Base-by-base conservation (phyloP, 2,113 vertebrate species). In the Hystrix brachyura region DNA sequence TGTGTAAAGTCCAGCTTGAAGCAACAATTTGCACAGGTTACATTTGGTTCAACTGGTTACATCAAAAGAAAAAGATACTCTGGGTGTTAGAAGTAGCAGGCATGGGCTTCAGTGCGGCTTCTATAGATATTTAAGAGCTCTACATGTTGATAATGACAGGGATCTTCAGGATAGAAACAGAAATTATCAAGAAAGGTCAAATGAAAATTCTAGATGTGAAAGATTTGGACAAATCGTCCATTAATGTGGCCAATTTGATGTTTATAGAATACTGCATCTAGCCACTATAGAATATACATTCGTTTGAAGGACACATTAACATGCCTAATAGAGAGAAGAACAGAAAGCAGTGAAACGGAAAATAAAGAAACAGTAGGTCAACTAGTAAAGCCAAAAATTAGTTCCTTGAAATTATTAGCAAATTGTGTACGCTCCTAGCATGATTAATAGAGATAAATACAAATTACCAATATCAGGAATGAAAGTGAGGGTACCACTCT, bases 361-460 rank as follows among this genome's bases (percentile, higher is more conserved):
- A 83, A 81, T 43, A 48, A 72, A 82, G 38, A 81, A 84, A 60
- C 9, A 57, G 48, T 94, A 71, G 92, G 65, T 5, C 76, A 92
- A 64, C 43, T 87, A 88, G 88, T 17, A 91, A 92, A 80, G 15
- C 17, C 18, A 83, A 81, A 90, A 76, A 2, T 78, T 72, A 27
- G 13, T 83, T 86, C 21, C 55, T 95, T 96, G 67, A 60, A 94
- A 89, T 89, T 34, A 91, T 29, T 84, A 92, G 89, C 53, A 69
- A 46, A 80, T 38, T 76, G 62, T 80, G 3, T 74, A 67, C 83
- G 23, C 13, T 80, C 13, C 1, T 87, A 80, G 21, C 6, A 60
- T 76, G 92, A 91, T 23, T 82, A 10, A 85, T 43, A 83, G 78
- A 85, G n/a, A 71, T 55, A 78, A 87, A 82, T 38, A 59, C 14